Evolutionary conservation across 2,113 vertebrate genomes (phyloP).

Genomic region (Hyperopisus bebe): DNA sequence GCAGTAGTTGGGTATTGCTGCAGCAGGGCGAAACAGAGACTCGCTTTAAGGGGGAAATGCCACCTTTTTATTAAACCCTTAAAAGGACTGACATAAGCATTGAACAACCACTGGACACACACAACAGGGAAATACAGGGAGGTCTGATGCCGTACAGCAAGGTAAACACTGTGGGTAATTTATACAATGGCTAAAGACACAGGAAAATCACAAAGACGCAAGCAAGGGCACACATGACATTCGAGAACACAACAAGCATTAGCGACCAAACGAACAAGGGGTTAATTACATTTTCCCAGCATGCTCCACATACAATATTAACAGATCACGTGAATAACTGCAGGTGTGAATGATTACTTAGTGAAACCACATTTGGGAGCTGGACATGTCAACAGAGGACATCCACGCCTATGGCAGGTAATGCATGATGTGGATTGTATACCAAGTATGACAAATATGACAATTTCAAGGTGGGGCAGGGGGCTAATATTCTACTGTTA

Average conservation of each 20-base stretch:
- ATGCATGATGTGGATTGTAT: background rate
- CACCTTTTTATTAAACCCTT: background rate
- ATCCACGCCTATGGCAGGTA: background rate
- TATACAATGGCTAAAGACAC: background rate
- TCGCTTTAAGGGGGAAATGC: background rate
- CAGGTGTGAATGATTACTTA: background rate
- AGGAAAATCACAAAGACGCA: background rate
- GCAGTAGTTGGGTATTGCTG: background rate
- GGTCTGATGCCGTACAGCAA: background rate
- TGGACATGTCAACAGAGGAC: background rate
- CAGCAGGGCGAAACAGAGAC: background rate
- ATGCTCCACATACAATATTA: background rate
- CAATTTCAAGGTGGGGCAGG: background rate
- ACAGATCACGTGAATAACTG: background rate
- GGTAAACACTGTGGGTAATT: background rate
- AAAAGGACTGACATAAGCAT: background rate
- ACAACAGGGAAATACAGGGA: background rate
- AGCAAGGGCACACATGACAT: background rate
- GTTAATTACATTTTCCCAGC: background rate
- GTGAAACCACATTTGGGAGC: background rate
- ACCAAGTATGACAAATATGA: background rate
- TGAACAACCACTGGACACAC: background rate
- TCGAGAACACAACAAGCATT: background rate
- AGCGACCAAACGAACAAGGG: background rate
- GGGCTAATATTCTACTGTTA: background rate